Evolutionary conservation across 2,113 vertebrate species (phyloP).

Genomic region (Ondatra zibethicus): DNA sequence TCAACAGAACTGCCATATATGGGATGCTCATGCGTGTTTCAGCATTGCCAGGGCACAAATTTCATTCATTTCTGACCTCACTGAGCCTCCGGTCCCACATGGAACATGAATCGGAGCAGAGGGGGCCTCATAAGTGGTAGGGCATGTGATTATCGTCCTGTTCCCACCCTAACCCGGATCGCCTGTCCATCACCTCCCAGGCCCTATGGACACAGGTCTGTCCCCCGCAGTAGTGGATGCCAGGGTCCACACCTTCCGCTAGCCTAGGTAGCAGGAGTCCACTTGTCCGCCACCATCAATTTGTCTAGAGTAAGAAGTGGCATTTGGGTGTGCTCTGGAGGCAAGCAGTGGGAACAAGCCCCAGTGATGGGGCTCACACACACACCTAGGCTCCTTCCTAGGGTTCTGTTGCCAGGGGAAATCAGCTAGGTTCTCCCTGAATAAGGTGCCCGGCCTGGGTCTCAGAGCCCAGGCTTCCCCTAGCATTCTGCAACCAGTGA

Average conservation of each 20-base stretch:
- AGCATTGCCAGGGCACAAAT: no score
- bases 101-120: not conserved
- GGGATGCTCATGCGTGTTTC: no score
- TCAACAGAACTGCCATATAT: no score
- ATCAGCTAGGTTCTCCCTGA: not conserved
- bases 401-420: not conserved
- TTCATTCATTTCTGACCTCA: not conserved
- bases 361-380: not conserved
- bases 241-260: fast-evolving
- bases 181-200: not conserved
- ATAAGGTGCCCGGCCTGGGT: not conserved
- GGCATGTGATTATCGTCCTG: fast-evolving
- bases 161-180: not conserved
- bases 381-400: not conserved
- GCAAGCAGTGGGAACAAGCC: not conserved
- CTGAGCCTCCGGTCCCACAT: not conserved
- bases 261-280: not conserved
- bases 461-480: not conserved
- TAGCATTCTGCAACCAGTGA: not conserved
- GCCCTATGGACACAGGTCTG: not conserved
- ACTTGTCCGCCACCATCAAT: not conserved
- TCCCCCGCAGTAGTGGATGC: not conserved
- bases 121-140: fast-evolving
- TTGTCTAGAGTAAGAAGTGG: not conserved
- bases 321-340: not conserved